Evolutionary conservation across 2,113 vertebrate species (phyloP).

Genomic region (Ammospiza caudacuta): DNA sequence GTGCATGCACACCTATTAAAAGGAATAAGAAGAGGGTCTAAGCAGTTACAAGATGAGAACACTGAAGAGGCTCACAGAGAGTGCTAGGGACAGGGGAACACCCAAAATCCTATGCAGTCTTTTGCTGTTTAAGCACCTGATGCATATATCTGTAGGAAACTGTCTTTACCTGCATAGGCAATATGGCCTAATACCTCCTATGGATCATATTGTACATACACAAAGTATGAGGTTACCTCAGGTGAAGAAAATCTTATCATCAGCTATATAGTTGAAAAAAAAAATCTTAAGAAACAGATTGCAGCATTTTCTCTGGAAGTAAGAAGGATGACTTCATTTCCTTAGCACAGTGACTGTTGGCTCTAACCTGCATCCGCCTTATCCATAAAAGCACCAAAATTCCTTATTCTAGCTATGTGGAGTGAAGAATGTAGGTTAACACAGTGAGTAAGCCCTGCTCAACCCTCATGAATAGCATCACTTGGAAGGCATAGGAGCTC

Average conservation of each 20-base stretch:
- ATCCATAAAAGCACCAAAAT: neutral
- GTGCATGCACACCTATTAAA: neutral
- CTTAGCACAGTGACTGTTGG: neutral
- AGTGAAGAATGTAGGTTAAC: neutral
- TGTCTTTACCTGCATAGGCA: neutral
- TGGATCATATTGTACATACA: neutral
- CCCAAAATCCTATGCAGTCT: neutral
- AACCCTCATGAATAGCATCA: neutral
- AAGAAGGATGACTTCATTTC: neutral
- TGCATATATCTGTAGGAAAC: neutral
- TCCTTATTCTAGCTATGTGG: neutral
- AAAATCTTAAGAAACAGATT: rapidly evolving
- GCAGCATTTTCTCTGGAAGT: neutral
- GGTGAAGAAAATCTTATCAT: neutral
- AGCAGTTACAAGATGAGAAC: neutral
- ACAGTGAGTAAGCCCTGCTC: neutral
- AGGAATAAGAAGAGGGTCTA: neutral
- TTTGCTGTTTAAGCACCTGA: neutral
- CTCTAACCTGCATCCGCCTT: neutral
- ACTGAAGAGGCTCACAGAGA: neutral
- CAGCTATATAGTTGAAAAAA: neutral
- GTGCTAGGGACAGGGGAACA: neutral
- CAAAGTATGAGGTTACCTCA: neutral
- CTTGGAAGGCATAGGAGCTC: neutral
- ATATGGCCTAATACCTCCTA: neutral